Base-by-base conservation (phyloP, 2,888 invertebrate species). In the Arrhopalites spinosus region DNA sequence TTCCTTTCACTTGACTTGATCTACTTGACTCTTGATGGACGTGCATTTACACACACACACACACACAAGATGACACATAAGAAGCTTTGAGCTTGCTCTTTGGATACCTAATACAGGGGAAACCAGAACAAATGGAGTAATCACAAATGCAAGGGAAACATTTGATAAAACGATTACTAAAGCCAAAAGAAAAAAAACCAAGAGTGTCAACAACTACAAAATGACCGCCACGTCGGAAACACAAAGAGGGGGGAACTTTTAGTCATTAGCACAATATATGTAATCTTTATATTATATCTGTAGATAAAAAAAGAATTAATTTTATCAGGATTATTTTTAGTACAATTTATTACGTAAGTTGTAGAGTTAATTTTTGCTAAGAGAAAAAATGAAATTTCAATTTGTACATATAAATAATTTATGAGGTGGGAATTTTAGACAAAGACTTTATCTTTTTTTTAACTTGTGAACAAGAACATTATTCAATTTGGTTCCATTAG, bases 101-200 rank as follows among this genome's bases (percentile, higher is more conserved):
- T 53, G 53, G 20, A 17, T n/a, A 25, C 59, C 2, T 25, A 59
- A 25, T 53, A 45, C 45, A 66, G 20, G 20, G 66, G 45, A 27
- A 45, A 27, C 29, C 63, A 67, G 73, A 75, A 70, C 74, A 69
- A 75, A 75, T 70, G 70, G 63, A 70, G 70, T 75, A 75, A 75
- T 75, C 75, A 63, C 70, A 50, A 59, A 27, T 59, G 61, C 69
- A 68, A 53, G 45, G 61, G 30, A 63, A 75, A 47, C 75, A 70
- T 63, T 75, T 75, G 75, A 75, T 75, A 70, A 75, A 75, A 64
- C 70, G 75, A 75, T 75, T 75, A 75, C 25, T 25, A 23, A 2
- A 56, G 63, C 25, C 23, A 36, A 64, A 45, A 27, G 50, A 64
- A 73, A 73, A 27, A 73, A 64, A 47, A 64, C 27, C 64, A 64